Evolutionary conservation across 2,113 vertebrate genomes (phyloP).

Genomic region (Embiotoca jacksoni): DNA sequence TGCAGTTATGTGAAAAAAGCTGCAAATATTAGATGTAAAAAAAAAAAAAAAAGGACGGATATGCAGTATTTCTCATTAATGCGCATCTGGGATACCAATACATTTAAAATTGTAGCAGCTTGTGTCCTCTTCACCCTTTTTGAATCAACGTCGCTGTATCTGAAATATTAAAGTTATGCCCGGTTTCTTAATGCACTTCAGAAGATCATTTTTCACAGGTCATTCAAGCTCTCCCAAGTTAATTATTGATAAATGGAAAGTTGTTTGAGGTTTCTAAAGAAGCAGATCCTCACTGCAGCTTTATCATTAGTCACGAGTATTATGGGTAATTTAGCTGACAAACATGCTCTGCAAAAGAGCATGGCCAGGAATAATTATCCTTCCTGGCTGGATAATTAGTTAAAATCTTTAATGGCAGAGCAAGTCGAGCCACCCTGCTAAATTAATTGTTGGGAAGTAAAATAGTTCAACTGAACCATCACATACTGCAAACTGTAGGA

Average conservation of each 20-base stretch:
- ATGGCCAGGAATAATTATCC: constrained; percentile 17
- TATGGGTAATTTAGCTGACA: constrained; percentile 28
- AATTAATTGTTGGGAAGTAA: background rate
- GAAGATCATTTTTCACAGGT: constrained; percentile 20
- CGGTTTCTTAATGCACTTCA: background rate
- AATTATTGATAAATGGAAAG: background rate
- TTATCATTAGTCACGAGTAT: constrained; percentile 3
- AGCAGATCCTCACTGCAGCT: constrained; percentile 5
- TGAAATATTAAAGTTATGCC: background rate
- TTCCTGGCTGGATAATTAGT: constrained; percentile 20
- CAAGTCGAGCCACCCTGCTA: constrained; percentile 2
- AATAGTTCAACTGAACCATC: background rate
- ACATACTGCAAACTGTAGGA: background rate
- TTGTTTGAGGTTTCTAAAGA: constrained; percentile 6
- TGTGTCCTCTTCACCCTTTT: background rate
- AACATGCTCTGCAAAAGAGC: constrained; percentile 1
- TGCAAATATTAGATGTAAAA: constrained; percentile 31
- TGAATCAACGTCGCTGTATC: too few species aligned
- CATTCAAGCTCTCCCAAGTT: background rate
- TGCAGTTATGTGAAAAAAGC: constrained; percentile 29
- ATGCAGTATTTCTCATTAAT: background rate
- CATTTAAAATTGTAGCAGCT: background rate
- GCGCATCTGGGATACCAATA: background rate
- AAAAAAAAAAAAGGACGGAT: background rate
- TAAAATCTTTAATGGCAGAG: constrained; percentile 20